Evolutionary conservation across 2,888 invertebrate species (phyloP).

Genomic region (Agrotis exclamationis): DNA sequence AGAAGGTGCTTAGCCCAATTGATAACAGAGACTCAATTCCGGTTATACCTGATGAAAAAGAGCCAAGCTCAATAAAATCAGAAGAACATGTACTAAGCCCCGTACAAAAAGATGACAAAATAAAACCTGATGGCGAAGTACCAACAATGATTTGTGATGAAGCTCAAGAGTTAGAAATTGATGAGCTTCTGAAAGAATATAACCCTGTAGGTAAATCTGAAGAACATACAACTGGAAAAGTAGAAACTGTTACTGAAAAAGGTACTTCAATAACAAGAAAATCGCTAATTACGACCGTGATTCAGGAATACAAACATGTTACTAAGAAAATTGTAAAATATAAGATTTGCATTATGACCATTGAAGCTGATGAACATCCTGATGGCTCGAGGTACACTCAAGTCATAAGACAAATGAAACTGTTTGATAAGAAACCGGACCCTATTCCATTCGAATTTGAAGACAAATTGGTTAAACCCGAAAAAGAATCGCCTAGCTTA

Average conservation of each 20-base stretch:
- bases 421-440: conserved; percentile 38
- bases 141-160: conserved; percentile 33
- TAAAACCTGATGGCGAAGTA: conserved; percentile 19
- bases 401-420: conserved; percentile 35
- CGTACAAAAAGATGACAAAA: too few relatives aligned
- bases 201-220: conserved; percentile 23
- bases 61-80: conserved; percentile 18
- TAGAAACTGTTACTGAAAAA: conserved; percentile 28
- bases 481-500: conserved; percentile 1
- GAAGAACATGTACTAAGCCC: conserved; percentile 33
- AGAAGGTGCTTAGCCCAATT: not conserved
- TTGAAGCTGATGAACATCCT: conserved; percentile 33
- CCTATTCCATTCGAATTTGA: conserved; percentile 43
- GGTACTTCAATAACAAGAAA: conserved; percentile 20
- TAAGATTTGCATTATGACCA: conserved; percentile 36
- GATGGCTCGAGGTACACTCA: conserved; percentile 36
- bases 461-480: conserved; percentile 25
- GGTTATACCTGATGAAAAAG: not conserved
- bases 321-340: conserved; percentile 15
- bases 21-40: conserved; percentile 30
- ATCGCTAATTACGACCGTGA: conserved; percentile 43
- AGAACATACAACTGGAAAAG: conserved; percentile 31
- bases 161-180: conserved; percentile 32
- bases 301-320: conserved; percentile 27
- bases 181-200: conserved; percentile 38